These are phyloP conservation scores for Helicoverpa zea DNA, from an alignment of 1,140 invertebrate genomes.

Conservation along the genomic window DNA sequence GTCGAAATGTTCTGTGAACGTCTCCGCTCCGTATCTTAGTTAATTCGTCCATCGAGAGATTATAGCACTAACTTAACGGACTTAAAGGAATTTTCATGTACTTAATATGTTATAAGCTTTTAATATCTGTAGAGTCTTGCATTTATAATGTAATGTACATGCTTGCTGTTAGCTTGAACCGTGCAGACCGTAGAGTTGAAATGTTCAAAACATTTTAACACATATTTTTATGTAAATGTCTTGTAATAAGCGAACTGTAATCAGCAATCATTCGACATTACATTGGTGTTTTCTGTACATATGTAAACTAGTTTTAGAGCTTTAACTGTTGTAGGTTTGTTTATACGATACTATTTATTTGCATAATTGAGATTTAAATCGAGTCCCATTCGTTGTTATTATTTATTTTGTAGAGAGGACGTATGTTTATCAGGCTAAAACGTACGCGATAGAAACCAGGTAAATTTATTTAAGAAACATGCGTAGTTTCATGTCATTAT, in stretches of 20 bases:
- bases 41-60: conserved; percentile 80
- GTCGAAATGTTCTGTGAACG: conserved; percentile 40
- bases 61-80: conserved; percentile 65
- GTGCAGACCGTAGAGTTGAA: conserved; percentile 40
- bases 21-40: conserved; percentile 44
- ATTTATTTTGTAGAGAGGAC: conserved; percentile 40
- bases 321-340: conserved; percentile 81
- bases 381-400: conserved; percentile 43
- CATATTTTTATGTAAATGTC: conserved; percentile 42
- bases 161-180: conserved; percentile 54
- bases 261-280: conserved; percentile 58
- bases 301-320: conserved; percentile 84
- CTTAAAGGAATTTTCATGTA: conserved; percentile 81
- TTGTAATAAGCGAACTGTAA: conserved; percentile 38
- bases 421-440: conserved; percentile 28
- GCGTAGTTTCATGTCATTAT: conserved; percentile 13
- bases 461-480: conserved; percentile 8
- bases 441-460: conserved; percentile 16
- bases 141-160: conserved; percentile 74
- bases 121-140: conserved; percentile 68
- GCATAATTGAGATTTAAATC: conserved; percentile 52
- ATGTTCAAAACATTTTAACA: conserved; percentile 44
- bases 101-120: conserved; percentile 80
- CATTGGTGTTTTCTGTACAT: conserved; percentile 79
- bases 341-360: conserved; percentile 65